Evolutionary conservation across 1,140 invertebrate genomes (phyloP).

Genomic region (Monochamus saltuarius): DNA sequence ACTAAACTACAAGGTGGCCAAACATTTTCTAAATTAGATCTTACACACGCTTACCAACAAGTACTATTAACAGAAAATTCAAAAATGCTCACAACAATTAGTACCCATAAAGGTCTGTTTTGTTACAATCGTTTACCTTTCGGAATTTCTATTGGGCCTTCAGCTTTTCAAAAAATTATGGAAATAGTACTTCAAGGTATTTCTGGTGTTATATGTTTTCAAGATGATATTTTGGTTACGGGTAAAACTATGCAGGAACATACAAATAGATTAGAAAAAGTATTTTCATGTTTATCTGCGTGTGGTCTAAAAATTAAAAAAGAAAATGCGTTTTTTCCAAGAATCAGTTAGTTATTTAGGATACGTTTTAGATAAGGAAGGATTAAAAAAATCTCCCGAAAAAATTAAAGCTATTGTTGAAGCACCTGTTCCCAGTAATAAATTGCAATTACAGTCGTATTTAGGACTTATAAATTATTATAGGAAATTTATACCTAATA

Average conservation of each 20-base stretch:
- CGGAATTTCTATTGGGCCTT: conserved; percentile 1
- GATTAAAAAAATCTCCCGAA: conserved; percentile 33
- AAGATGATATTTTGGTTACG: conserved; percentile 42
- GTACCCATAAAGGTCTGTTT: conserved; percentile 33
- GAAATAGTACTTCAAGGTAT: conserved; percentile 41
- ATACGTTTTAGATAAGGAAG: conserved; percentile 33
- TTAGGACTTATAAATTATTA: conserved; percentile 49
- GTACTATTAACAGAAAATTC: conserved; percentile 41
- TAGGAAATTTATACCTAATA: conserved; percentile 39
- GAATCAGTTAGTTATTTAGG: conserved; percentile 32
- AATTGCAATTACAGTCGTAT: conserved; percentile 31
- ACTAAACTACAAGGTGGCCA: conserved; percentile 37
- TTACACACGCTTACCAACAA: conserved; percentile 50
- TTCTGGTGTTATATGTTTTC: conserved; percentile 27
- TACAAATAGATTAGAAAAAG: conserved; percentile 24
- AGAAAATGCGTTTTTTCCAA: conserved; percentile 30
- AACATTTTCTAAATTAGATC: conserved; percentile 48
- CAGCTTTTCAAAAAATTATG: conserved; percentile 46
- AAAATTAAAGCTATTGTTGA: conserved; percentile 35
- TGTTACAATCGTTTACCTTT: conserved; percentile 13
- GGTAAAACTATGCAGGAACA: conserved; percentile 34
- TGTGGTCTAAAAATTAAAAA: conserved; percentile 9
- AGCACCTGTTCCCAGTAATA: conserved; percentile 3
- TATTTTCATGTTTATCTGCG: background rate
- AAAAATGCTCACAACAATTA: conserved; percentile 28